Conservation (phyloP, 2,113 vertebrate genomes). For the Thomomys bottae region DNA sequence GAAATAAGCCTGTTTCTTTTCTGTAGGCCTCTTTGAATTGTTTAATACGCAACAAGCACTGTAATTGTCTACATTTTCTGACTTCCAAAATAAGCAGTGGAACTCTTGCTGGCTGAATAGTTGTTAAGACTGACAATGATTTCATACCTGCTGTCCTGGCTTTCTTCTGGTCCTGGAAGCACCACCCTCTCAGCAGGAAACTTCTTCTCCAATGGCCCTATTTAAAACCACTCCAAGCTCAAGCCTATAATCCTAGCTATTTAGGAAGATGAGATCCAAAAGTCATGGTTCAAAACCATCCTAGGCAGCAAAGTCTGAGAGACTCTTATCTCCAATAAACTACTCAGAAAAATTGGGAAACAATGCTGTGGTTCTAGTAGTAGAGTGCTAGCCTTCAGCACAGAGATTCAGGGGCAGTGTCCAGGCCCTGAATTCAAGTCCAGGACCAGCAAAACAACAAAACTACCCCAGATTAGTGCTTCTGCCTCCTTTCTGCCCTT, state of each 20-base stretch:
- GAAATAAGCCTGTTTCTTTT: background rate
- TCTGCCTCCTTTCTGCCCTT: background rate
- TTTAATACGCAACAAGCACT: background rate
- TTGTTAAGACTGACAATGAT: background rate
- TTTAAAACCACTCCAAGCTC: background rate
- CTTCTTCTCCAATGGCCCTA: rapidly evolving
- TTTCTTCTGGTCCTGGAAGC: background rate
- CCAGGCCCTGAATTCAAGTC: no score
- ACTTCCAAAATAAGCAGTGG: background rate
- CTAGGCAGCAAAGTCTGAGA: no score
- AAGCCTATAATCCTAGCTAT: no score
- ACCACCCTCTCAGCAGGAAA: background rate
- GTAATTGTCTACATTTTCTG: background rate
- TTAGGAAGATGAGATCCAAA: no score
- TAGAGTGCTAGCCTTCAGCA: no score
- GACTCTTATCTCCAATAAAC: no score
- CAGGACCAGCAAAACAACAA: no score
- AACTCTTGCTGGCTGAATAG: background rate
- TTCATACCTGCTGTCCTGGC: background rate
- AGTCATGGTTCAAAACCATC: no score
- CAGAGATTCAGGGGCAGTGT: no score
- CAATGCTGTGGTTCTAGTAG: no score
- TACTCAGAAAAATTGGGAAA: no score
- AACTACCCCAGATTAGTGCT: background rate
- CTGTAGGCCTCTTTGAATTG: background rate